phyloP scores from a whole-genome alignment of 2,888 invertebrate genomes.

The Cerceris ruficornis region DNA sequence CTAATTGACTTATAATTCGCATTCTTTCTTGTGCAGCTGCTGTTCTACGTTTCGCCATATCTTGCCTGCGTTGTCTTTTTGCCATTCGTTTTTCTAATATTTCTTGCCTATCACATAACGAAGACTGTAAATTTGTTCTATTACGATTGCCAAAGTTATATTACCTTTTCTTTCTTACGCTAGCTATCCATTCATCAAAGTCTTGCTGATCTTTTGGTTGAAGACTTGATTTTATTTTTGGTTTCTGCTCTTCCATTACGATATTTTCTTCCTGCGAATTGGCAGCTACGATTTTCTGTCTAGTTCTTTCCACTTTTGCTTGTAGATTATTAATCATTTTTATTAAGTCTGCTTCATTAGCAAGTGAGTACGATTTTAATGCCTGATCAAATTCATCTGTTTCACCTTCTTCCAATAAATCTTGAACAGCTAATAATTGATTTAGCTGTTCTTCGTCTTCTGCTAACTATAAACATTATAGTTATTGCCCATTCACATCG shows the following conservation, averaged over 20 bases:
- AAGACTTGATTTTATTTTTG: constrained; percentile 80
- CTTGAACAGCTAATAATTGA: constrained; percentile 89
- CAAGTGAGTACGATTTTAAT: constrained; percentile 89
- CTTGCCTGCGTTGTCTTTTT: constrained; percentile 91
- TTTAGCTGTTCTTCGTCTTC: constrained; percentile 94
- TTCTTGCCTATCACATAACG: constrained; percentile 85
- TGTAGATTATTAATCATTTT: constrained; percentile 88
- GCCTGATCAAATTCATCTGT: constrained; percentile 89
- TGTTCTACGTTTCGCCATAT: constrained; percentile 94
- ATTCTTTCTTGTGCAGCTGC: constrained; percentile 97
- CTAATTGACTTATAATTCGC: constrained; percentile 95
- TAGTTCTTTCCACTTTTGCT: constrained; percentile 89
- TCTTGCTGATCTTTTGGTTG: constrained; percentile 83
- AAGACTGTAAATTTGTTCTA: constrained; percentile 6
- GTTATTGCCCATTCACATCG: background rate
- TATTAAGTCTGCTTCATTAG: constrained; percentile 90
- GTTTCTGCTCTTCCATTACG: constrained; percentile 83
- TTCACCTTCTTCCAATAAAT: constrained; percentile 89
- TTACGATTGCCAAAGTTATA: background rate
- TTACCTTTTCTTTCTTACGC: constrained; percentile 85
- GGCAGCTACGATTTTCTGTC: constrained; percentile 88
- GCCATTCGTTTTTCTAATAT: constrained; percentile 88
- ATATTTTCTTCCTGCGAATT: constrained; percentile 86
- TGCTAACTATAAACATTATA: constrained; percentile 83
- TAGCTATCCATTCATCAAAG: constrained; percentile 84